phyloP scores from a whole-genome alignment of 2,797 vertebrate genomes.

The Bradypus variegatus region DNA sequence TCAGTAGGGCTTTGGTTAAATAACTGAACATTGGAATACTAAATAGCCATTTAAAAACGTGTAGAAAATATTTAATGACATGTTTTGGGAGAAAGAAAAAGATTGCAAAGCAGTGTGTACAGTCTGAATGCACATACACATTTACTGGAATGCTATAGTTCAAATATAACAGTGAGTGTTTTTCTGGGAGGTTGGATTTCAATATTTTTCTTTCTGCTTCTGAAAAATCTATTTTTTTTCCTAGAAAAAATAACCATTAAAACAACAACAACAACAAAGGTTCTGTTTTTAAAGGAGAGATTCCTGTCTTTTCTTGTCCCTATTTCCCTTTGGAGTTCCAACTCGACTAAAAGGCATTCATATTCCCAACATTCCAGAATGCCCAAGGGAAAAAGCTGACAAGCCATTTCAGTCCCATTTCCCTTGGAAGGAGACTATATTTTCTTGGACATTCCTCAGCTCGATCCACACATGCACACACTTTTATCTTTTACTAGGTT shows the following conservation, averaged over 20 bases:
- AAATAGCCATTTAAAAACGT: conserved; percentile 11
- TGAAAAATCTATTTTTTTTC: conserved; percentile 16
- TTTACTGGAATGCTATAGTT: neutral
- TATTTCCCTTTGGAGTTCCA: neutral
- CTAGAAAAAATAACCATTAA: neutral
- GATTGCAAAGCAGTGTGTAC: neutral
- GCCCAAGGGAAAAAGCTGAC: neutral
- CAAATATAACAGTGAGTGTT: neutral
- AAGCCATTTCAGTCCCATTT: neutral
- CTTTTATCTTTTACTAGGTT: neutral
- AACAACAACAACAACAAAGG: neutral
- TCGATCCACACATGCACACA: neutral
- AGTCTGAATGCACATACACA: neutral
- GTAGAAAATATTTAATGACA: neutral
- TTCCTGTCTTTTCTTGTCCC: neutral
- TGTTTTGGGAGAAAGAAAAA: conserved; percentile 3
- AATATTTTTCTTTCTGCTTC: neutral
- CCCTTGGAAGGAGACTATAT: neutral
- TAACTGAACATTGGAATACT: neutral
- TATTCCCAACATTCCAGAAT: neutral
- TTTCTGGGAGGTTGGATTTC: neutral
- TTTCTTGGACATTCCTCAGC: neutral
- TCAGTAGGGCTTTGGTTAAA: neutral
- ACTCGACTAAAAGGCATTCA: neutral
- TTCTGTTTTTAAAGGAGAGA: conserved; percentile 12